Evolutionary conservation across 2,888 invertebrate genomes (phyloP).

Genomic region (Temnothorax rugatulus): DNA sequence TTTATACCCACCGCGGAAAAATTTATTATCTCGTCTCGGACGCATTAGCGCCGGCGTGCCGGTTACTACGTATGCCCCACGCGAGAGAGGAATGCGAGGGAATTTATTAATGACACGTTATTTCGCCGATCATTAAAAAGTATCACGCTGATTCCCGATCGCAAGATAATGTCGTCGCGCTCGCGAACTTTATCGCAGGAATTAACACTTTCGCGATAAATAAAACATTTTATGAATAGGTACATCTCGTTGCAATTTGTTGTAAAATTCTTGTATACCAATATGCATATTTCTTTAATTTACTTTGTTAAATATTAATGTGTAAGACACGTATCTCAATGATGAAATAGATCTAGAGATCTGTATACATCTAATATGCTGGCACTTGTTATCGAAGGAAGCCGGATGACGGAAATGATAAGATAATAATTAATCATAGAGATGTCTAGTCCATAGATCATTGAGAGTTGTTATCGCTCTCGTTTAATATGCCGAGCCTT

Average conservation of each 20-base stretch:
- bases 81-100: constrained; percentile 25
- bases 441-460: neutral
- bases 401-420: constrained; percentile 5
- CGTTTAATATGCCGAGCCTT: constrained; percentile 5
- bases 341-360: neutral
- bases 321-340: neutral
- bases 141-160: constrained; percentile 37
- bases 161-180: constrained; percentile 21
- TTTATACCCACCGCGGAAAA: constrained; percentile 29
- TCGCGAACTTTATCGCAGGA: neutral
- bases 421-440: constrained; percentile 14
- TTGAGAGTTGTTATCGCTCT: constrained; percentile 1
- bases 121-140: constrained; percentile 37
- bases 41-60: constrained; percentile 35
- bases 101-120: constrained; percentile 41
- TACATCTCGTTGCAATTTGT: neutral
- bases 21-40: constrained; percentile 51
- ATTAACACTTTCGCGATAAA: constrained; percentile 6
- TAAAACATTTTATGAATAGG: neutral
- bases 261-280: neutral
- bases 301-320: neutral
- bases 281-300: neutral
- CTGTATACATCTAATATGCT: neutral
- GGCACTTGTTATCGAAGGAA: neutral
- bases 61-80: neutral